phyloP scores from a whole-genome alignment of 2,797 vertebrate species.

The Cuniculus paca region DNA sequence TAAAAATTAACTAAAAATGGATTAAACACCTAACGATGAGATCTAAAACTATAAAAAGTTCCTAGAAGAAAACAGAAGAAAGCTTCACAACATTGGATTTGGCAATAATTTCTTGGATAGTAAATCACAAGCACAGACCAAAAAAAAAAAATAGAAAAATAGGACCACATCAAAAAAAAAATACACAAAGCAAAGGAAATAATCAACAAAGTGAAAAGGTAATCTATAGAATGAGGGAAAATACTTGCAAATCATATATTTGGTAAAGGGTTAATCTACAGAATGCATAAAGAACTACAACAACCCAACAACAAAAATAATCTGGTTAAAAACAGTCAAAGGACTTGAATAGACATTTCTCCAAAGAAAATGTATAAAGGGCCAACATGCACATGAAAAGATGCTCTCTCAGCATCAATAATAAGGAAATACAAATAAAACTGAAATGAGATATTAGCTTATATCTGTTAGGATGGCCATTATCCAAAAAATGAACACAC shows the following conservation, averaged over 20 bases:
- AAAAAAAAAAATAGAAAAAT: background rate
- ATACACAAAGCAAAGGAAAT: background rate
- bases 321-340: background rate
- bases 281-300: background rate
- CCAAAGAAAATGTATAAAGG: background rate
- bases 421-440: background rate
- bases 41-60: background rate
- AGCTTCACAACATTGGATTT: background rate
- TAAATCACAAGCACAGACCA: background rate
- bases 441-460: background rate
- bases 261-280: background rate
- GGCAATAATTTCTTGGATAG: background rate
- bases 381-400: background rate
- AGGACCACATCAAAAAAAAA: background rate
- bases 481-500: background rate
- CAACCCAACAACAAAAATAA: background rate
- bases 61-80: background rate
- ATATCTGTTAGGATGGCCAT: background rate
- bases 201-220: background rate
- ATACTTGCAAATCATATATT: background rate
- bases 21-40: constrained; percentile 2
- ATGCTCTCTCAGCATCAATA: background rate
- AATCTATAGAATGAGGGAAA: background rate
- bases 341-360: constrained; percentile 2
- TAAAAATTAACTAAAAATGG: background rate